Evolutionary conservation across 2,888 invertebrate genomes (phyloP).

Genomic region (Drosophila barbarae): DNA sequence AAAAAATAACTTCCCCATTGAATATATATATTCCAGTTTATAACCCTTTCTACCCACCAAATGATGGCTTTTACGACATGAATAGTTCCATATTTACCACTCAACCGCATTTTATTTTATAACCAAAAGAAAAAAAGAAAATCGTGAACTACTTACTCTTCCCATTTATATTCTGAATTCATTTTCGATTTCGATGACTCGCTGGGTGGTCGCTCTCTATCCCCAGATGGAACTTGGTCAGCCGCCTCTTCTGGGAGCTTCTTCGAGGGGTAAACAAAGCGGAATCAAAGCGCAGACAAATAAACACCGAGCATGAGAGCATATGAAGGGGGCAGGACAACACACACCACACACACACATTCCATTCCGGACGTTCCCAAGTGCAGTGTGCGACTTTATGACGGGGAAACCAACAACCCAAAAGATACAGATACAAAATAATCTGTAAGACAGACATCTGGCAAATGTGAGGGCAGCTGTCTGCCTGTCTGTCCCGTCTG

Average conservation of each 20-base stretch:
- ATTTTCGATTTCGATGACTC: constrained; percentile 11
- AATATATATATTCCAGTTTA: not conserved
- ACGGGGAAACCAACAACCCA: constrained; percentile 39
- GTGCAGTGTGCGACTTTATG: constrained; percentile 46
- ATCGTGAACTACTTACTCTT: constrained; percentile 1
- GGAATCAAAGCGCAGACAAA: constrained; percentile 12
- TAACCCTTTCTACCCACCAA: constrained; percentile 1
- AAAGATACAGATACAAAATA: constrained; percentile 53
- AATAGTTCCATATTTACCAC: constrained; percentile 3
- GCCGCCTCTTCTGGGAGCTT: constrained; percentile 3
- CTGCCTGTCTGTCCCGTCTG: constrained; percentile 25
- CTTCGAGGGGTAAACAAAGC: constrained; percentile 10
- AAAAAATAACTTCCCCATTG: not conserved
- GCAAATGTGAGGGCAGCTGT: constrained; percentile 68
- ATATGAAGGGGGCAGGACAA: constrained; percentile 5
- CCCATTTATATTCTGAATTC: constrained; percentile 4
- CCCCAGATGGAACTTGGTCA: constrained; percentile 3
- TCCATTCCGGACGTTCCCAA: constrained; percentile 13
- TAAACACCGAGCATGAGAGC: constrained; percentile 6
- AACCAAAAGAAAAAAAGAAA: not conserved
- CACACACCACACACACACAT: not conserved
- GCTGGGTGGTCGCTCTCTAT: not conserved
- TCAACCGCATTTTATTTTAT: constrained; percentile 7
- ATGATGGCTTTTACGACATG: constrained; percentile 5
- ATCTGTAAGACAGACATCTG: constrained; percentile 59